These are phyloP conservation scores for Anser cygnoides DNA, from an alignment of 2,113 vertebrate genomes.

Conservation along the genomic window DNA sequence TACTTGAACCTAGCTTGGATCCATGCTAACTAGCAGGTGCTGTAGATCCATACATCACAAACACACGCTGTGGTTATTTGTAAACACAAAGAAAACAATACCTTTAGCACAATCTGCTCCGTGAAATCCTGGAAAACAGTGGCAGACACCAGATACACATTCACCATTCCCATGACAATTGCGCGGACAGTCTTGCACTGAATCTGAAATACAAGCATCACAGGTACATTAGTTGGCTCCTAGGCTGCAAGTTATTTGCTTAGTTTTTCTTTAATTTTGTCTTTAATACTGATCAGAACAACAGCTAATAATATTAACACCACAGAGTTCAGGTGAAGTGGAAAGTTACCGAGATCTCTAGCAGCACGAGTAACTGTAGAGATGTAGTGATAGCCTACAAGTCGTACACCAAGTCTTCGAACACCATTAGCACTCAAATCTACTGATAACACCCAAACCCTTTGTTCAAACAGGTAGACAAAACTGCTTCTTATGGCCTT, in stretches of 20 bases:
- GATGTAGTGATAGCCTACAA: accelerated
- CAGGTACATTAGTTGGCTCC: neutral
- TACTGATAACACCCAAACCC: neutral
- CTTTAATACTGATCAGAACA: neutral
- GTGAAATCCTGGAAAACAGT: constrained; percentile 97
- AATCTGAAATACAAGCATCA: constrained; percentile 83
- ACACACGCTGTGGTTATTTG: constrained; percentile 3
- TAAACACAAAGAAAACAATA: constrained; percentile 67
- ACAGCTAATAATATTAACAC: neutral
- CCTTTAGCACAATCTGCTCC: constrained; percentile 99
- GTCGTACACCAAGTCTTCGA: neutral
- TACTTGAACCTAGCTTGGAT: neutral
- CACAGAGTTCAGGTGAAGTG: neutral
- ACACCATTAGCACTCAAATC: neutral
- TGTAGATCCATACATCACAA: neutral
- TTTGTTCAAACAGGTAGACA: neutral
- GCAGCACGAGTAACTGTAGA: neutral
- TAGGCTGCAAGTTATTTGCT: neutral
- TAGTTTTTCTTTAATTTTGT: neutral
- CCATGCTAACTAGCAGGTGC: neutral
- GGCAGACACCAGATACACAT: constrained; percentile 95
- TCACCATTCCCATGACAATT: constrained; percentile 98
- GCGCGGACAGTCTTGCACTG: constrained; percentile 96
- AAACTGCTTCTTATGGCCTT: neutral
- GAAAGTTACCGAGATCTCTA: neutral